phyloP scores from a whole-genome alignment of 1,140 invertebrate species.

The Hestina assimilis region DNA sequence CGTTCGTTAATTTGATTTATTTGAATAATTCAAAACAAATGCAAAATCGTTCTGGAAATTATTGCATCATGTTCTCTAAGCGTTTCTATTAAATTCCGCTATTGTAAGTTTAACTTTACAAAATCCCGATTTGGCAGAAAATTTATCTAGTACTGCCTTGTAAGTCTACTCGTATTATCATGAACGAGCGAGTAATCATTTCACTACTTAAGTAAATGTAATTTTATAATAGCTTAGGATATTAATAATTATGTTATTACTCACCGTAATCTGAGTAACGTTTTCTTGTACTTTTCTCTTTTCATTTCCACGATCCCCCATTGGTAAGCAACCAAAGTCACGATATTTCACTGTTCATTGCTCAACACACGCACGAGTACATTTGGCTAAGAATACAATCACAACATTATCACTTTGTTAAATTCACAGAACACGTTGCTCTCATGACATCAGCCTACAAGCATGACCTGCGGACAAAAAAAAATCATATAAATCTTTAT shows the following conservation, averaged over 20 bases:
- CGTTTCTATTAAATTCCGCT: too few species aligned
- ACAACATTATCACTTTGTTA: conserved; percentile 26
- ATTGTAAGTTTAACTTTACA: too few species aligned
- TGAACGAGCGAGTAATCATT: too few species aligned
- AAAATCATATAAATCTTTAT: neutral
- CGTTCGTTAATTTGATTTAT: too few species aligned
- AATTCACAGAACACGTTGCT: conserved; percentile 8
- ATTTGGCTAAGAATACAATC: conserved; percentile 34
- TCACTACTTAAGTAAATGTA: too few species aligned
- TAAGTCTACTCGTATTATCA: too few species aligned
- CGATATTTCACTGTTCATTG: conserved; percentile 50
- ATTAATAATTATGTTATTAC: conserved; percentile 23
- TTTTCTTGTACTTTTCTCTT: conserved; percentile 72
- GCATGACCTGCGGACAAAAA: conserved; percentile 11
- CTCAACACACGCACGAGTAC: conserved; percentile 35
- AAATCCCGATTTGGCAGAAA: too few species aligned
- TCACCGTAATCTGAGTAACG: conserved; percentile 49
- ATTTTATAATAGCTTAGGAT: too few species aligned
- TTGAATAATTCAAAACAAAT: too few species aligned
- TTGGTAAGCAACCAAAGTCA: conserved; percentile 34
- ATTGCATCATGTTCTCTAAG: too few species aligned
- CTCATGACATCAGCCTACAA: conserved; percentile 14
- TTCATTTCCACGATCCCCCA: conserved; percentile 70
- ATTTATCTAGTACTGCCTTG: too few species aligned
- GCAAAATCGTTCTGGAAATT: too few species aligned